phyloP scores from a whole-genome alignment of 2,113 vertebrate species.

The Uria lomvia region DNA sequence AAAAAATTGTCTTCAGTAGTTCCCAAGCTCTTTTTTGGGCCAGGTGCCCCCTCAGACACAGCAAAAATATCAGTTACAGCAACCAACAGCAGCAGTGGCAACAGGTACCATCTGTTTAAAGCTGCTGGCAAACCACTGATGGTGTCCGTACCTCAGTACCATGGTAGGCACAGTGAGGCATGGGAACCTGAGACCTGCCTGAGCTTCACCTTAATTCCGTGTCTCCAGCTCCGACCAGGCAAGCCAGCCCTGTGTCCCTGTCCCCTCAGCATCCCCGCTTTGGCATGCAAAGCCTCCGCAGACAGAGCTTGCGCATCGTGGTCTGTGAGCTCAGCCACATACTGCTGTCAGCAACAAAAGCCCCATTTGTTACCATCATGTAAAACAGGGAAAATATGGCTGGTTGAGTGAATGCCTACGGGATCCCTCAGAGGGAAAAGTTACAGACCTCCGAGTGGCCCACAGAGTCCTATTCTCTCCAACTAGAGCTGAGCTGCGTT shows the following conservation, averaged over 20 bases:
- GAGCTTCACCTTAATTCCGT: not conserved
- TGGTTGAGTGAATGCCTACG: not conserved
- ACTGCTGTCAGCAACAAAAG: not conserved
- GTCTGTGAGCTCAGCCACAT: not conserved
- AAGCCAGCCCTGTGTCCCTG: not conserved
- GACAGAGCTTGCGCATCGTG: not conserved
- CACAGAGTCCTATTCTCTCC: constrained; percentile 44
- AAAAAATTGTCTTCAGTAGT: not conserved
- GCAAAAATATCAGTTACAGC: not conserved
- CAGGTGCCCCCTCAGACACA: not conserved
- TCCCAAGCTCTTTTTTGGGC: not conserved
- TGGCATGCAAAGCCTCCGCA: not conserved
- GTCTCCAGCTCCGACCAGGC: not conserved
- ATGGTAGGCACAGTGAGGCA: rapidly evolving
- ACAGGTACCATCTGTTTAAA: not conserved
- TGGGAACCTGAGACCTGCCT: not conserved
- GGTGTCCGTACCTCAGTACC: not conserved
- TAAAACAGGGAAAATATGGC: not conserved
- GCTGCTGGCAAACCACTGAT: not conserved
- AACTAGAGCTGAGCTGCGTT: not conserved
- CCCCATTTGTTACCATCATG: not conserved
- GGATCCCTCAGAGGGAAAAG: not conserved
- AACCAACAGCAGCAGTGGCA: not conserved
- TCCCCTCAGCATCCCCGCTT: not conserved
- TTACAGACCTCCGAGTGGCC: not conserved